Percentiles rank a stretch among this genome's conserved stretches.
These are phyloP conservation scores for Drosophila lowei DNA, from an alignment of 1,140 invertebrate genomes.

Conservation along the genomic window DNA sequence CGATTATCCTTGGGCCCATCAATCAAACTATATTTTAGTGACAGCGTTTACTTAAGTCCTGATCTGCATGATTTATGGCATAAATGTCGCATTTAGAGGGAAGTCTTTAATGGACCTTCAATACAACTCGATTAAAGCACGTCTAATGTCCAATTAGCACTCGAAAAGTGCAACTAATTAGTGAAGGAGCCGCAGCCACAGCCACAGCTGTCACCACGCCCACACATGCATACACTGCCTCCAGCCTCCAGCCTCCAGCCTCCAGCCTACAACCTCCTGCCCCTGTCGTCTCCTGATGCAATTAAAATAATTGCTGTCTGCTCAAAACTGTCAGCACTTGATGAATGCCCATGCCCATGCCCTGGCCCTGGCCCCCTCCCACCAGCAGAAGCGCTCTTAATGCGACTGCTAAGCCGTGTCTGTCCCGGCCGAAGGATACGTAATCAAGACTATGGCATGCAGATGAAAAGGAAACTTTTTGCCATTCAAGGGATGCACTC, in stretches of 20 bases:
- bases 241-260: background rate
- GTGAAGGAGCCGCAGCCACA: background rate
- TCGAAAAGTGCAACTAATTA: background rate
- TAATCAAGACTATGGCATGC: conserved; percentile 30
- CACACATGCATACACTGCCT: background rate
- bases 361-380: no score
- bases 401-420: conserved; percentile 3
- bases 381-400: background rate
- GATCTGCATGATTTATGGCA: conserved; percentile 44
- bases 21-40: conserved; percentile 43
- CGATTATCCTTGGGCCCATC: conserved; percentile 20
- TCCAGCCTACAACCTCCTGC: no score
- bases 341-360: conserved; percentile 34
- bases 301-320: conserved; percentile 58
- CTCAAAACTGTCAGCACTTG: conserved; percentile 42
- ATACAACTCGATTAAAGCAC: no score
- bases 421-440: conserved; percentile 25
- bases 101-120: no score
- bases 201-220: background rate
- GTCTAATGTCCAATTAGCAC: conserved; percentile 17
- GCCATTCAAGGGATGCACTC: conserved; percentile 19
- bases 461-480: conserved; percentile 43
- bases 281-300: conserved; percentile 18
- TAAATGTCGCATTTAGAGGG: no score
- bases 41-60: conserved; percentile 24